A percentile compares a stretch with the other conserved stretches of the same genome.
Evolutionary conservation across 2,113 vertebrate species (phyloP).

Genomic region (Syrrhaptes paradoxus): DNA sequence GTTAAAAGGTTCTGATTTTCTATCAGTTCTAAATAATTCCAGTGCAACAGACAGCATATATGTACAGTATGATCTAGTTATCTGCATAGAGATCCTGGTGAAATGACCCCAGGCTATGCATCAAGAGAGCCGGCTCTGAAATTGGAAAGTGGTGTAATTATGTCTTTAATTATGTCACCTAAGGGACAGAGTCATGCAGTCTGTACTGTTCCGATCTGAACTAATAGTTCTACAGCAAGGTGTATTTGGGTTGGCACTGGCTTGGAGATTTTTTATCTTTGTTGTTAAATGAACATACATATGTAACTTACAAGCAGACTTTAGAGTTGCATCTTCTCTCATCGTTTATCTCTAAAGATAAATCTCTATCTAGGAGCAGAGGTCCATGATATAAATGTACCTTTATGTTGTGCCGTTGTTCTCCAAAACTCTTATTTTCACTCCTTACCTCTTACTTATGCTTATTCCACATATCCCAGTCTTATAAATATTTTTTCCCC

Average conservation of each 20-base stretch:
- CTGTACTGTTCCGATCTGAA: not conserved
- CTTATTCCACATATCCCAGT: not conserved
- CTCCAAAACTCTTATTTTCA: not conserved
- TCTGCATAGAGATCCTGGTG: not conserved
- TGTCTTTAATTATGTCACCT: slow-evolving; percentile 24
- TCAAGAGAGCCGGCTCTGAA: not conserved
- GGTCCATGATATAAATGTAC: too few relatives aligned
- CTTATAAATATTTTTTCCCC: not conserved
- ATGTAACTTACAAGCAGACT: not conserved
- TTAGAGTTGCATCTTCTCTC: not conserved
- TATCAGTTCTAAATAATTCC: not conserved
- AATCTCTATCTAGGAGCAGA: not conserved
- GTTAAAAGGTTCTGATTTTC: not conserved
- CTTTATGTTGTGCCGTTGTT: not conserved
- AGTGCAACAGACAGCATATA: not conserved
- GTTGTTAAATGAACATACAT: not conserved
- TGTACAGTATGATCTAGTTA: not conserved
- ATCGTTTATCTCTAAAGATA: not conserved
- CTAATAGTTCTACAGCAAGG: not conserved
- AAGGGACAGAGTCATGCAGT: not conserved
- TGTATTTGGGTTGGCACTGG: not conserved
- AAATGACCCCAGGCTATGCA: not conserved
- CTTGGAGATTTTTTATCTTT: not conserved
- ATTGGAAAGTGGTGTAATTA: not conserved
- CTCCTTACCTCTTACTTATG: not conserved